phyloP scores from a whole-genome alignment of 1,140 invertebrate species.

The Melanaphis sacchari region DNA sequence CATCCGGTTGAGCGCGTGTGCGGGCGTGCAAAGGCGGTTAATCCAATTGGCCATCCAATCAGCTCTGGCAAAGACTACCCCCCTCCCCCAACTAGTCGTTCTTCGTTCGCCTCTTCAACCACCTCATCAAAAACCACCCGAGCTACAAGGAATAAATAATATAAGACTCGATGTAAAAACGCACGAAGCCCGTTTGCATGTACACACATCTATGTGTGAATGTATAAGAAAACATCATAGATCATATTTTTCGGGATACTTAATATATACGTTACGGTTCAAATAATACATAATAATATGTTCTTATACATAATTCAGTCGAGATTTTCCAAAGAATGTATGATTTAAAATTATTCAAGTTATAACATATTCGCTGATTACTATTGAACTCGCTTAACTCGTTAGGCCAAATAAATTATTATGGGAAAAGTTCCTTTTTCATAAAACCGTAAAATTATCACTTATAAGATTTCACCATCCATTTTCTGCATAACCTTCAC shows the following conservation, averaged over 20 bases:
- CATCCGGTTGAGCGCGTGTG: slow-evolving; percentile 51
- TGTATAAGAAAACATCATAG: not conserved
- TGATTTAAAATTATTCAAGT: not conserved
- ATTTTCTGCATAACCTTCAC: not conserved
- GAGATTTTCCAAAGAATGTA: not conserved
- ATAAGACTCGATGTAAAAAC: not conserved
- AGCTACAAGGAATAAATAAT: not conserved
- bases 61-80: slow-evolving; percentile 37
- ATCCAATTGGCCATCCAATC: slow-evolving; percentile 56
- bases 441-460: not conserved
- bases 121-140: not conserved
- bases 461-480: not conserved
- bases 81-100: not conserved
- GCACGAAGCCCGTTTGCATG: not conserved
- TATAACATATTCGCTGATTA: not conserved
- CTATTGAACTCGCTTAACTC: not conserved
- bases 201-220: not conserved
- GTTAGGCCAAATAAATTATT: not conserved
- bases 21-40: slow-evolving; percentile 55
- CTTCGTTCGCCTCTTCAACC: not conserved
- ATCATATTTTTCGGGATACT: not conserved
- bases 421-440: too few relatives aligned
- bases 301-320: not conserved
- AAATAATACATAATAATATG: not conserved
- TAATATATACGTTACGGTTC: not conserved